Conservation (phyloP, 2,797 vertebrate species). For the Acrocephalus scirpaceus region DNA sequence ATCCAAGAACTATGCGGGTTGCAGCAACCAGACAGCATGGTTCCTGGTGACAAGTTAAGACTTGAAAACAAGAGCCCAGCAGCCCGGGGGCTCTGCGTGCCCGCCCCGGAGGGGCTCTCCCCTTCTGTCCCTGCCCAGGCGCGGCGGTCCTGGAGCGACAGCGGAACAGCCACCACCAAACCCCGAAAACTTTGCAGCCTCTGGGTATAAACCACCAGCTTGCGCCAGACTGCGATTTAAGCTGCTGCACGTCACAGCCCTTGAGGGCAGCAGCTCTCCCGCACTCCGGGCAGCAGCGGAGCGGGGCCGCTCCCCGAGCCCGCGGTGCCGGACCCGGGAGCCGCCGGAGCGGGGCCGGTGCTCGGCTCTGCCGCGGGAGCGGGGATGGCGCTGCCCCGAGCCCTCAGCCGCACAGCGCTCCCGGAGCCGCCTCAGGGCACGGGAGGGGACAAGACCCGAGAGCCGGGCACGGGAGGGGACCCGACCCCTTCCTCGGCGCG, state of each 20-base stretch:
- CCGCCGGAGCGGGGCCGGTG: background rate
- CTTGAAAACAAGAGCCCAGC: background rate
- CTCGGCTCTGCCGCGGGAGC: background rate
- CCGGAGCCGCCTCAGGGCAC: background rate
- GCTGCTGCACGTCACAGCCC: fast-evolving
- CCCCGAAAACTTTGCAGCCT: background rate
- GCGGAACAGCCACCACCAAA: fast-evolving
- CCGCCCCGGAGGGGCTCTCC: too few relatives aligned
- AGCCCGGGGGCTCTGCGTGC: background rate
- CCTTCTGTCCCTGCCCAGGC: fast-evolving
- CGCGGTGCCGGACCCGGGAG: background rate
- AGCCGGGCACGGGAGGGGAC: background rate
- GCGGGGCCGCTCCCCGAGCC: background rate
- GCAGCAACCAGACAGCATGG: background rate
- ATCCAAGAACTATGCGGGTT: constrained; percentile 7
- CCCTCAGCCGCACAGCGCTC: background rate
- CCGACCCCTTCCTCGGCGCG: background rate
- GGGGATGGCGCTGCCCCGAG: background rate
- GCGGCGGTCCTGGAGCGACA: background rate
- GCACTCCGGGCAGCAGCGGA: background rate
- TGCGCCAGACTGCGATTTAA: fast-evolving
- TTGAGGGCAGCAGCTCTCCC: background rate
- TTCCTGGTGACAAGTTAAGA: background rate
- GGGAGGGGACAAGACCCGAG: background rate
- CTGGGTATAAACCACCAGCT: fast-evolving